Conservation (phyloP, 2,797 vertebrate species). For the Neosalanx taihuensis region DNA sequence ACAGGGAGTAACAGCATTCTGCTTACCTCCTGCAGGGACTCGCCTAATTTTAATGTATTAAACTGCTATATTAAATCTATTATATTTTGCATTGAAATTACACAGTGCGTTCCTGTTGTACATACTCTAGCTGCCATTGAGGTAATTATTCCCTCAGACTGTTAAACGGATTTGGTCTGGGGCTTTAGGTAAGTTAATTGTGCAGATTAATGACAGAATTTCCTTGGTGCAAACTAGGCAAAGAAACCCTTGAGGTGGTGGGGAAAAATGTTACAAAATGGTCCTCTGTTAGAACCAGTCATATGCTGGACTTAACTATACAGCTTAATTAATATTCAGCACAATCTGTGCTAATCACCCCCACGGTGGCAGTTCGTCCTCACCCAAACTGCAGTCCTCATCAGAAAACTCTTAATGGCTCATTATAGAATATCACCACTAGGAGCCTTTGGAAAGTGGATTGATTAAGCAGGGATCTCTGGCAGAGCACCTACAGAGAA, state of each 20-base stretch:
- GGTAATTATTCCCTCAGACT: conserved; percentile 10
- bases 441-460: conserved; percentile 8
- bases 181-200: conserved; percentile 19
- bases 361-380: conserved; percentile 14
- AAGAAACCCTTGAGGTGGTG: neutral
- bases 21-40: neutral
- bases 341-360: conserved; percentile 26
- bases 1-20: neutral
- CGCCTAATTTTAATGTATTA: neutral
- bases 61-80: conserved; percentile 5
- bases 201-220: conserved; percentile 12
- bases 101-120: neutral
- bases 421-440: conserved; percentile 24
- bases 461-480: conserved; percentile 38
- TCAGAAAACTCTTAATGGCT: conserved; percentile 39
- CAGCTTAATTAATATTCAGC: conserved; percentile 22
- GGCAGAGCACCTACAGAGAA: conserved; percentile 25
- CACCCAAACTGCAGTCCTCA: conserved; percentile 40
- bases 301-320: neutral
- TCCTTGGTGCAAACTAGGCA: neutral
- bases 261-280: neutral
- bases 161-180: conserved; percentile 17
- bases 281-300: neutral
- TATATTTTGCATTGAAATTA: neutral
- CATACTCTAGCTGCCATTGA: conserved; percentile 3